Evolutionary conservation across 2,113 vertebrate genomes (phyloP), one percentile per base, ranked within the genome.

Genomic region (Cyphomyrus plagiostoma): DNA sequence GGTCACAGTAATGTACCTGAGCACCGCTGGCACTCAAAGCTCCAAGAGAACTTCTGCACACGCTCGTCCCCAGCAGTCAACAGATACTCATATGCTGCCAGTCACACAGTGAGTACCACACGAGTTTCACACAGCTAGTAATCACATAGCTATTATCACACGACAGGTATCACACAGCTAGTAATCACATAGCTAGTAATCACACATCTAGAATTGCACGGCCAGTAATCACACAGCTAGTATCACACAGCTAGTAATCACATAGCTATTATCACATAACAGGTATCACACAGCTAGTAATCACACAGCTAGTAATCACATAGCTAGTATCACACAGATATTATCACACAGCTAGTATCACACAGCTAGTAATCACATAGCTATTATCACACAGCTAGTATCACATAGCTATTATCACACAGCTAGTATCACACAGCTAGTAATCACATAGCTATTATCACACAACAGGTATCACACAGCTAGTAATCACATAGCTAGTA

Each of bases 1-100:
- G 89, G 91, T 92, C 92, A 52, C 80, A 62, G 82, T 66, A 42
- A n/a, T 52, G 4, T 19, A 74, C 50, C 91, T 58, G 82, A 62
- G 19, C 52, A 17, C 6, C 56, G 11, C 58, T 48, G 56, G 87
- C n/a, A n/a, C 11, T 48, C 4, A 35, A 88, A 88, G 23, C 62
- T 70, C 17, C 7, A 88, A 66, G 46, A 30, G 48, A 88, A 17
- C 45, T 77, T 49, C 45, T 23, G 4, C 21, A 48, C 23, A 48
- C 4, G 10, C 82, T 42, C 30, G 2, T 0, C 74, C 74, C 35
- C 30, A 77, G 74, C 15, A 42, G 35, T 80, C 74, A 80, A 19
- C 35, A 42, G 30, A 42, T 42, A 42, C 13, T 35, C 15, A 19
- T 80, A 80, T 5, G 2, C 74, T 42, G 74, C 74, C 5, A 42